Evolutionary conservation across 1,140 invertebrate species (phyloP).

Genomic region (Meloidogyne hapla): DNA sequence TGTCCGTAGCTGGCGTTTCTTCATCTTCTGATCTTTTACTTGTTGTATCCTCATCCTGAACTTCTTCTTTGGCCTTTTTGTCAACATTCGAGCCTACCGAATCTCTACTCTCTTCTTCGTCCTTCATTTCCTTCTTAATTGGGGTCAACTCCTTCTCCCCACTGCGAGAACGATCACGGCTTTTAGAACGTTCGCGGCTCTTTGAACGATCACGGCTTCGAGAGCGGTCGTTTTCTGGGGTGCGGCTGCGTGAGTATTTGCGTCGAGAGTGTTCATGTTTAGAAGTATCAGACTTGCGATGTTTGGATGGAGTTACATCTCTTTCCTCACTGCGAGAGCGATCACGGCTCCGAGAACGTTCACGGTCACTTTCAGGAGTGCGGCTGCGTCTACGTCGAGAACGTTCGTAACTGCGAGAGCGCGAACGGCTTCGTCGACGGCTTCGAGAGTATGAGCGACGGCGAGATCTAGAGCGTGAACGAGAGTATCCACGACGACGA

Average conservation of each 20-base stretch:
- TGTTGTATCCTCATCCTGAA: too few relatives aligned
- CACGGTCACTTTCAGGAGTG: not conserved
- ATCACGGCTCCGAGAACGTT: constrained; percentile 13
- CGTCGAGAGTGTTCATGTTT: not conserved
- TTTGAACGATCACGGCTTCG: not conserved
- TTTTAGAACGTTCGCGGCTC: not conserved
- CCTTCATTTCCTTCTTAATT: too few relatives aligned
- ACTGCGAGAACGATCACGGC: not conserved
- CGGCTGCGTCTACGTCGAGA: constrained; percentile 14
- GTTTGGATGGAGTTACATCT: not conserved
- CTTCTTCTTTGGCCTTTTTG: too few relatives aligned
- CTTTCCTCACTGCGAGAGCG: constrained; percentile 25
- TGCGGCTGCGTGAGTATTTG: constrained; percentile 12
- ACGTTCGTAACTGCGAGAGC: constrained; percentile 22
- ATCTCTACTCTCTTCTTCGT: too few relatives aligned
- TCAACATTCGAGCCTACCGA: too few relatives aligned
- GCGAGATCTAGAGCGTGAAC: constrained; percentile 24
- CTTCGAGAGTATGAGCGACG: constrained; percentile 25
- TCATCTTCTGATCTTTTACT: too few relatives aligned
- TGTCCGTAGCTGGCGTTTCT: too few relatives aligned
- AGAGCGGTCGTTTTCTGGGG: too few relatives aligned
- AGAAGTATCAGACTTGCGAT: not conserved
- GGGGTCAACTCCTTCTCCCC: too few relatives aligned
- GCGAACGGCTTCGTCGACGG: constrained; percentile 17
- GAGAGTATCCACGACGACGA: constrained; percentile 35